A percentile compares a stretch with the other conserved stretches of the same genome.
These are phyloP conservation scores for Quadroppia sp. DNA, from an alignment of 2,888 invertebrate species.

Conservation along the genomic window DNA sequence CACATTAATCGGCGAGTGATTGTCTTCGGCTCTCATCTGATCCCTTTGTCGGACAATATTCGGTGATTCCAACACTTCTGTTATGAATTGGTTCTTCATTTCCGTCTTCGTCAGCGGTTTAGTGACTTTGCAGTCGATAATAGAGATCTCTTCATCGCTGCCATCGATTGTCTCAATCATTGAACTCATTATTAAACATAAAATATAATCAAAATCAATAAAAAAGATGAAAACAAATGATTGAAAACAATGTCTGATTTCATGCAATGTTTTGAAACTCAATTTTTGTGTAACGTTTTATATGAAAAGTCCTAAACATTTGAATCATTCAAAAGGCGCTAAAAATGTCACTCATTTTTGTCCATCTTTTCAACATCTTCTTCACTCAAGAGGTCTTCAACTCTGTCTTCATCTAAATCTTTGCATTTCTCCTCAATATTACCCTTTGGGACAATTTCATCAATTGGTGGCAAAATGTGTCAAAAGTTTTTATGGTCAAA, in stretches of 20 bases:
- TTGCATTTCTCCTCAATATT: too few species aligned
- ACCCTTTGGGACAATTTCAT: too few species aligned
- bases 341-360: background rate
- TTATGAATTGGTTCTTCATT: background rate
- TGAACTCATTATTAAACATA: background rate
- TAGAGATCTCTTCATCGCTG: background rate
- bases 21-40: background rate
- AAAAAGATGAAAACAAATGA: background rate
- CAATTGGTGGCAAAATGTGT: too few species aligned
- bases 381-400: too few species aligned
- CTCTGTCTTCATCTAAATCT: too few species aligned
- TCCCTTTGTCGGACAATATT: background rate
- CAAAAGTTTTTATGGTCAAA: too few species aligned
- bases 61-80: conserved; percentile 21
- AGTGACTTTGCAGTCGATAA: background rate
- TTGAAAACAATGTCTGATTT: background rate
- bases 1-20: conserved; percentile 12
- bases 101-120: background rate
- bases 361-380: too few species aligned
- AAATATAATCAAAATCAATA: background rate
- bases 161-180: background rate
- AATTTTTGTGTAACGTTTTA: background rate
- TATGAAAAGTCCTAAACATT: conserved; percentile 16
- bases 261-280: background rate
- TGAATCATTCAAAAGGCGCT: background rate